A percentile compares a stretch with the other conserved stretches of the same genome.
Conservation (phyloP, 92 coral and sea anemone genomes). For the Hydrozoanthus gracilis region DNA sequence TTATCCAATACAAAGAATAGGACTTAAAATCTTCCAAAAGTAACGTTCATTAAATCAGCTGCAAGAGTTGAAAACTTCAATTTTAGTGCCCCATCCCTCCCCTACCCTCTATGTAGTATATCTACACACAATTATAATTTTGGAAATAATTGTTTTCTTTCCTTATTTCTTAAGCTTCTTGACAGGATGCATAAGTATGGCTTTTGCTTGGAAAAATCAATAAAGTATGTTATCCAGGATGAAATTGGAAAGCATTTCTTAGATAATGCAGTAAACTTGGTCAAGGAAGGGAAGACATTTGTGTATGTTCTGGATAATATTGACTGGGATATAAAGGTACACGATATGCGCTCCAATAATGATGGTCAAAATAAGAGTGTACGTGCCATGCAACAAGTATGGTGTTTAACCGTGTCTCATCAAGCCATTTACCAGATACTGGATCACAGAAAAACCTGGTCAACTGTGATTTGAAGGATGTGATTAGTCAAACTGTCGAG, state of each 20-base stretch:
- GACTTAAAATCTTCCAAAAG: constrained; percentile 8
- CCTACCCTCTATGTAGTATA: no score
- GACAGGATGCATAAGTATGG: constrained; percentile 66
- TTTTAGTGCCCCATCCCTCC: no score
- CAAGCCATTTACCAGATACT: constrained; percentile 54
- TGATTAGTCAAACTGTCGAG: constrained; percentile 48
- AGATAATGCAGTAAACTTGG: constrained; percentile 54
- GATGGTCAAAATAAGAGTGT: constrained; percentile 71
- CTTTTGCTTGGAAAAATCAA: constrained; percentile 46
- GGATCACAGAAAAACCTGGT: constrained; percentile 54
- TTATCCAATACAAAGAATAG: background rate
- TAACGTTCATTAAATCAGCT: constrained; percentile 1
- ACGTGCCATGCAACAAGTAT: constrained; percentile 73
- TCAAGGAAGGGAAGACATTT: constrained; percentile 58
- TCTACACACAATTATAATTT: constrained; percentile 12
- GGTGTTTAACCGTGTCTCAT: constrained; percentile 62
- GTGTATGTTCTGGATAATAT: constrained; percentile 62
- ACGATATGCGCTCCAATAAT: constrained; percentile 63
- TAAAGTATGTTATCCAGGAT: constrained; percentile 63
- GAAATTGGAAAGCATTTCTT: constrained; percentile 66
- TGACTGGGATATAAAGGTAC: constrained; percentile 65
- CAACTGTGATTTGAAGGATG: constrained; percentile 53
- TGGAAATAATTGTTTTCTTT: background rate
- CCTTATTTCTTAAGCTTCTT: constrained; percentile 56
- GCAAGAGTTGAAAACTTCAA: background rate